Conservation (phyloP, 2,113 vertebrate genomes). For the Stictonetta naevosa region DNA sequence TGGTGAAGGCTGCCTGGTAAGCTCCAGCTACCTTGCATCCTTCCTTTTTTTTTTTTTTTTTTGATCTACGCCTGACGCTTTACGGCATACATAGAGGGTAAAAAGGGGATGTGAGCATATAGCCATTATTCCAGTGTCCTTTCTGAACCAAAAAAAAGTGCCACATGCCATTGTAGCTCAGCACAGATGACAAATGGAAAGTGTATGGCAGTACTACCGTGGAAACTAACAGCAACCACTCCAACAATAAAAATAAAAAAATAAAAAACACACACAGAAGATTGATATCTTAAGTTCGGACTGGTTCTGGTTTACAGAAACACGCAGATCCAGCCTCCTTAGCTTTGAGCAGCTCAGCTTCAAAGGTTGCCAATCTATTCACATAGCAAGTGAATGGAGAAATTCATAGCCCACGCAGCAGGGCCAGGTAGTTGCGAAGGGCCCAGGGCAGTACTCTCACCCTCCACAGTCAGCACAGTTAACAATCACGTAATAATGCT, state of each 20-base stretch:
- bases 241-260: not conserved
- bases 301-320: not conserved
- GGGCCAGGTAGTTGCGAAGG: not conserved
- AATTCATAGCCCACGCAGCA: not conserved
- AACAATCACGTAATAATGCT: not conserved
- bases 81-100: not conserved
- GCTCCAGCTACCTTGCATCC: not conserved
- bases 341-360: not conserved
- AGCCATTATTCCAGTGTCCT: not conserved
- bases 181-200: not conserved
- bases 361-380: not conserved
- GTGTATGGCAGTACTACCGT: not conserved
- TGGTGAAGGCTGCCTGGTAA: not conserved
- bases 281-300: not conserved
- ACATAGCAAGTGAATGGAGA: not conserved
- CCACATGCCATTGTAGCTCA: not conserved
- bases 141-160: not conserved
- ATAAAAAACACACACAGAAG: no score
- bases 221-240: not conserved
- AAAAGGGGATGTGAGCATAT: not conserved
- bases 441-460: not conserved
- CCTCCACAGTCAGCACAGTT: not conserved
- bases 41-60: not conserved
- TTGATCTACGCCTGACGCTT: not conserved
- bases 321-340: not conserved